Conservation (phyloP, 2,113 vertebrate genomes). For the Actenoides hombroni region DNA sequence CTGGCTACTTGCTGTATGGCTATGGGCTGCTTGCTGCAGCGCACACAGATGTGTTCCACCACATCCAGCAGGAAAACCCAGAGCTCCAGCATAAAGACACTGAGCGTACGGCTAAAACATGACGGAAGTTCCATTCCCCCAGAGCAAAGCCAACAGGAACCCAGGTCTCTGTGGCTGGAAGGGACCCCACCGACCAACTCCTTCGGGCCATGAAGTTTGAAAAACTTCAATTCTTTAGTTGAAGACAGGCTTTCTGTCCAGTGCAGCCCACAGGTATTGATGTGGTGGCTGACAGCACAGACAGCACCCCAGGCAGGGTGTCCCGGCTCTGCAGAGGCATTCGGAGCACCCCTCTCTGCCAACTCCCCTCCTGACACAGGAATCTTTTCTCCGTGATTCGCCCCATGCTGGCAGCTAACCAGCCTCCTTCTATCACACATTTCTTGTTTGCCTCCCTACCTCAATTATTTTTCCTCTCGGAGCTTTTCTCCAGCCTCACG, state of each 20-base stretch:
- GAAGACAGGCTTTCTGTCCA: neutral
- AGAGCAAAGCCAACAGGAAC: neutral
- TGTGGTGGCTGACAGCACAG: neutral
- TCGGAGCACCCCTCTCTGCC: neutral
- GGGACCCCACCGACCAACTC: fast-evolving
- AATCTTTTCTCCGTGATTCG: neutral
- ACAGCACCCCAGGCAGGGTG: neutral
- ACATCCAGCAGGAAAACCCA: neutral
- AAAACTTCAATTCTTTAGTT: neutral
- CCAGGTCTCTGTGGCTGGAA: fast-evolving
- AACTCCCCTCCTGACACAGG: neutral
- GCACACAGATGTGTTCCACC: neutral
- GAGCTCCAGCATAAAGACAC: neutral
- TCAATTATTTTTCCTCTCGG: neutral
- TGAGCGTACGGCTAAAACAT: fast-evolving
- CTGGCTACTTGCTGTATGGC: neutral
- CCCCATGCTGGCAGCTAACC: neutral
- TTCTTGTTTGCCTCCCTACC: neutral
- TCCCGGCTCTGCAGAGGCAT: neutral
- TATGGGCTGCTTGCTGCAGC: neutral
- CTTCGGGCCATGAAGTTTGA: neutral
- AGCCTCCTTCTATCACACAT: neutral
- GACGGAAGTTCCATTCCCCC: neutral
- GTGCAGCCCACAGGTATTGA: neutral
- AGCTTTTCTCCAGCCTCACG: neutral